Evolutionary conservation across 1,140 invertebrate species (phyloP).

Genomic region (Marisa cornuarietis): DNA sequence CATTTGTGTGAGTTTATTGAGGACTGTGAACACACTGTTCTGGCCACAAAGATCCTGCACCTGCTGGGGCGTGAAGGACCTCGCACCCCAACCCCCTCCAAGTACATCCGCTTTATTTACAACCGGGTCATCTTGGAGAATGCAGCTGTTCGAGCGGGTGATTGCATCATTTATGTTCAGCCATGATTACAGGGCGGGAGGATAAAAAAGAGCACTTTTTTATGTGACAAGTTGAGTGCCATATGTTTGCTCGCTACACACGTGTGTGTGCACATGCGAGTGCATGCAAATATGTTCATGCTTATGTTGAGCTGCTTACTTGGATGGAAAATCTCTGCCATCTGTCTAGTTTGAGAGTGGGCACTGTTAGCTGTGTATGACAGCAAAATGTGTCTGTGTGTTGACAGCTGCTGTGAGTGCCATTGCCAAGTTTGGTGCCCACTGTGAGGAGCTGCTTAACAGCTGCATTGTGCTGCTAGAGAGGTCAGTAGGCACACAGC

Average conservation of each 20-base stretch:
- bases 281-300: too few relatives aligned
- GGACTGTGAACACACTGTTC: constrained; percentile 96
- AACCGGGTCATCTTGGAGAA: constrained; percentile 98
- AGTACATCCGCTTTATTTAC: constrained; percentile 98
- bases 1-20: constrained; percentile 99
- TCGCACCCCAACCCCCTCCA: constrained; percentile 89
- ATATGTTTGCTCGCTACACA: neutral
- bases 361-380: neutral
- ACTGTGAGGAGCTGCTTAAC: constrained; percentile 88
- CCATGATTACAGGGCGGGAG: neutral
- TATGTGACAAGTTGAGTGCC: too few relatives aligned
- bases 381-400: neutral
- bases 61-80: constrained; percentile 97
- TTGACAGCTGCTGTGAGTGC: constrained; percentile 90
- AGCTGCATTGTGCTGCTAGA: constrained; percentile 82
- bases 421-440: constrained; percentile 96
- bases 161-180: constrained; percentile 4
- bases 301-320: neutral
- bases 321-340: neutral
- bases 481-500: constrained; percentile 43
- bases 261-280: neutral
- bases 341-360: neutral
- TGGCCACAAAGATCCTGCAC: constrained; percentile 97
- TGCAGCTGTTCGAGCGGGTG: constrained; percentile 85
- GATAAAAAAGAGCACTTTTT: too few relatives aligned